Percentiles rank a stretch among this genome's conserved stretches.
Evolutionary conservation across 2,797 vertebrate genomes (phyloP).

Genomic region (Alectoris magna): DNA sequence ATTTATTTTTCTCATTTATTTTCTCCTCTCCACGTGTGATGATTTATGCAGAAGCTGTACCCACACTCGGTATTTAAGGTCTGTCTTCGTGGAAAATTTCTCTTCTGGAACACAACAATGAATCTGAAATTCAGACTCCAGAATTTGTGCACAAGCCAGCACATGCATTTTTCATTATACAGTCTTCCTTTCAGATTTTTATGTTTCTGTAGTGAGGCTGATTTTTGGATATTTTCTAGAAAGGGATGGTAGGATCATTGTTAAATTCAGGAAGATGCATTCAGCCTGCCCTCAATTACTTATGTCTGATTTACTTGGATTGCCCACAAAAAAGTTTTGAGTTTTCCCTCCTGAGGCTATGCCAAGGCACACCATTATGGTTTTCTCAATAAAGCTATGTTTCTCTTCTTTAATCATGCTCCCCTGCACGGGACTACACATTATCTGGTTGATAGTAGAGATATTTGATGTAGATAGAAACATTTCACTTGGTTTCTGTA

Average conservation of each 20-base stretch:
- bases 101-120: neutral
- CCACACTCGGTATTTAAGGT: neutral
- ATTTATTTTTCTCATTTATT: neutral
- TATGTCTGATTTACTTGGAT: neutral
- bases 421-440: neutral
- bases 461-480: neutral
- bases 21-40: accelerated
- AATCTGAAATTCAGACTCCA: neutral
- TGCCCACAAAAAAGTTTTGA: neutral
- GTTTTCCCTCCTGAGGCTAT: neutral
- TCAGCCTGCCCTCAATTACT: neutral
- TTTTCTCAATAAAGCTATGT: neutral
- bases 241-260: neutral
- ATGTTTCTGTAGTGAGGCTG: neutral
- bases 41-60: neutral
- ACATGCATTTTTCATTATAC: neutral
- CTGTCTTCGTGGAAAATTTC: neutral
- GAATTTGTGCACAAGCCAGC: accelerated
- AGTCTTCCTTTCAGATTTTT: neutral
- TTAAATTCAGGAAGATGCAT: neutral
- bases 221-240: neutral
- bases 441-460: neutral
- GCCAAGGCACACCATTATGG: neutral
- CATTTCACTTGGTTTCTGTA: neutral
- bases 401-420: neutral